These are phyloP conservation scores for Sander vitreus DNA, from an alignment of 2,113 vertebrate species.

Conservation along the genomic window DNA sequence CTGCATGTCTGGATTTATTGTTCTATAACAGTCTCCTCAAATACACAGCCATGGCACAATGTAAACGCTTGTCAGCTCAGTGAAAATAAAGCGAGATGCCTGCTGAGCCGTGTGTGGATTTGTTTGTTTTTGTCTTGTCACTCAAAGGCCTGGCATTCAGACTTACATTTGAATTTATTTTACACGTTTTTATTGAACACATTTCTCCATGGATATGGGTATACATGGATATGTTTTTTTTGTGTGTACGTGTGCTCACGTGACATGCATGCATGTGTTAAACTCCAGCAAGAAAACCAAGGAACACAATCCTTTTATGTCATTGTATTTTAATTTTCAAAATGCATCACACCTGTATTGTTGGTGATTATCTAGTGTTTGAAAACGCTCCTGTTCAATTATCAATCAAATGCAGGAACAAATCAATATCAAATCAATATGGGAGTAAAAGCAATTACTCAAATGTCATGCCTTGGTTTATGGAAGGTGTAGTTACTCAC, in stretches of 20 bases:
- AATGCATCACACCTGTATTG: neutral
- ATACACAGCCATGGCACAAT: constrained; percentile 35
- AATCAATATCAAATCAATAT: neutral
- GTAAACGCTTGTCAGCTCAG: constrained; percentile 56
- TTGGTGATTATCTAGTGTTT: neutral
- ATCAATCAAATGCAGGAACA: neutral
- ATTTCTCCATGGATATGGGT: neutral
- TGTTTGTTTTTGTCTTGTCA: constrained; percentile 56
- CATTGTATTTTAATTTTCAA: constrained; percentile 5
- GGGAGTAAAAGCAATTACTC: too few relatives aligned
- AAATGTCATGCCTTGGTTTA: neutral
- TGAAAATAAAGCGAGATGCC: constrained; percentile 65
- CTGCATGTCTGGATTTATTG: constrained; percentile 25
- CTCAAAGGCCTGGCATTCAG: constrained; percentile 29
- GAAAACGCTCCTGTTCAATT: neutral
- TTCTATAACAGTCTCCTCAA: constrained; percentile 44
- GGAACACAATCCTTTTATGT: neutral
- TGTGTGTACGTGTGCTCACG: neutral
- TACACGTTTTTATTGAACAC: constrained; percentile 24
- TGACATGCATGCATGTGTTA: neutral
- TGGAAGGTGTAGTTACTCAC: neutral
- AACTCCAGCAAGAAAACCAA: neutral
- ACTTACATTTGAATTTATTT: constrained; percentile 39
- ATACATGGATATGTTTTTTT: neutral
- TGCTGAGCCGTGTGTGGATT: constrained; percentile 37